These are phyloP conservation scores for Mustela erminea DNA, from an alignment of 2,797 vertebrate species.

Conservation along the genomic window DNA sequence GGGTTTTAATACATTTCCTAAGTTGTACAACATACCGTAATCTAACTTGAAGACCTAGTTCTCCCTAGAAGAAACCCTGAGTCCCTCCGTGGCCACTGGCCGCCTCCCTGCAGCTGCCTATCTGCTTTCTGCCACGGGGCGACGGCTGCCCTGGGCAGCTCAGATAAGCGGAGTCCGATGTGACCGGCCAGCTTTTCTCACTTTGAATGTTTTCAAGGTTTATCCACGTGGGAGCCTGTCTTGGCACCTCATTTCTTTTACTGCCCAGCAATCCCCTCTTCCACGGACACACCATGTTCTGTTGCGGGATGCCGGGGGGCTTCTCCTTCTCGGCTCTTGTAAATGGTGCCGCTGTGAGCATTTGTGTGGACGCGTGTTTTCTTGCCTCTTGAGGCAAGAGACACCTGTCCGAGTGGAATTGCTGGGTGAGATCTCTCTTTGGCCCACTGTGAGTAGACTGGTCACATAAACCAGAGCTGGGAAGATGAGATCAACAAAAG, in stretches of 20 bases:
- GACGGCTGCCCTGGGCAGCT: background rate
- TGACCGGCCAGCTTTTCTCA: background rate
- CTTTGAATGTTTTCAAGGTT: background rate
- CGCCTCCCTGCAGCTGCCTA: rapidly evolving
- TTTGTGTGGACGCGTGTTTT: background rate
- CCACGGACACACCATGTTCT: background rate
- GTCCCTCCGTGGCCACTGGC: background rate
- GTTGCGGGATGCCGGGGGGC: no score
- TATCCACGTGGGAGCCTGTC: rapidly evolving
- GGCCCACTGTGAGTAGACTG: background rate
- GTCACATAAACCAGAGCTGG: background rate
- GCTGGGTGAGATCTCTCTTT: background rate
- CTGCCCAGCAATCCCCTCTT: no score
- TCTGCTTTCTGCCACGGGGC: background rate
- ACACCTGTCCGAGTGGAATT: background rate
- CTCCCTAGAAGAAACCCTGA: background rate
- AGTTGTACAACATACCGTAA: background rate
- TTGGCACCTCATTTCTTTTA: background rate
- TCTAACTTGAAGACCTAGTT: background rate
- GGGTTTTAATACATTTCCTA: background rate
- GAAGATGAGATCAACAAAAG: background rate
- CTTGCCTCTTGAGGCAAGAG: no score
- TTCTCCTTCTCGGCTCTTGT: background rate
- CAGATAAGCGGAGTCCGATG: background rate
- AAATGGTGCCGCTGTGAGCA: background rate